These are phyloP conservation scores for Ophonus ardosiacus DNA, from an alignment of 2,888 invertebrate species.

Conservation along the genomic window DNA sequence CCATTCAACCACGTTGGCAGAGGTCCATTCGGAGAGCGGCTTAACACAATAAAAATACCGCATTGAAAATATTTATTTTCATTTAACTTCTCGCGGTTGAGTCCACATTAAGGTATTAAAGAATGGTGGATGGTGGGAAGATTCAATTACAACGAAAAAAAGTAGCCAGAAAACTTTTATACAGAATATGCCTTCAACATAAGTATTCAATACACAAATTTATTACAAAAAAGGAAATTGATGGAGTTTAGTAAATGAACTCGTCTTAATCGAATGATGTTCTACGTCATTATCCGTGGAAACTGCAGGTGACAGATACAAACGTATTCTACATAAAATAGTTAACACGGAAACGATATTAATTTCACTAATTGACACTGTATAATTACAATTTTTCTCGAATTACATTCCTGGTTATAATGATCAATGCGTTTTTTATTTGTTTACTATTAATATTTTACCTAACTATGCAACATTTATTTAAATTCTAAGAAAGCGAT, in stretches of 20 bases:
- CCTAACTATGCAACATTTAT: slow-evolving; percentile 28
- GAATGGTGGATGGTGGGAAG: slow-evolving; percentile 19
- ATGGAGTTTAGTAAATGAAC: slow-evolving; percentile 22
- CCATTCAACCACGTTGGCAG: slow-evolving; percentile 85
- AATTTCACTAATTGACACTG: slow-evolving; percentile 21
- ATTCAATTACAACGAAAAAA: background rate
- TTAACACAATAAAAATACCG: slow-evolving; percentile 53
- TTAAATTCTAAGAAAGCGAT: slow-evolving; percentile 19
- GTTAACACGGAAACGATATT: slow-evolving; percentile 5
- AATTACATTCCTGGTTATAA: background rate
- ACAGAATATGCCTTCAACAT: background rate
- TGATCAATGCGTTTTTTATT: background rate
- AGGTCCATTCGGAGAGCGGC: slow-evolving; percentile 79
- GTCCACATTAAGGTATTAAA: slow-evolving; percentile 41
- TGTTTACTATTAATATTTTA: slow-evolving; percentile 16
- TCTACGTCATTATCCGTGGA: slow-evolving; percentile 32
- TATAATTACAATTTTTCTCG: background rate
- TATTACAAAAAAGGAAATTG: background rate
- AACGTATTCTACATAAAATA: slow-evolving; percentile 7
- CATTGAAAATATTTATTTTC: slow-evolving; percentile 54
- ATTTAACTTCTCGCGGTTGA: slow-evolving; percentile 36
- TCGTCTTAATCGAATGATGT: slow-evolving; percentile 35
- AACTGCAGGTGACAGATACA: slow-evolving; percentile 38
- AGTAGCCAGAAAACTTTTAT: background rate
- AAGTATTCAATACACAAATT: background rate